Conservation (phyloP, 2,113 vertebrate species). For the Corvus moneduloides region DNA sequence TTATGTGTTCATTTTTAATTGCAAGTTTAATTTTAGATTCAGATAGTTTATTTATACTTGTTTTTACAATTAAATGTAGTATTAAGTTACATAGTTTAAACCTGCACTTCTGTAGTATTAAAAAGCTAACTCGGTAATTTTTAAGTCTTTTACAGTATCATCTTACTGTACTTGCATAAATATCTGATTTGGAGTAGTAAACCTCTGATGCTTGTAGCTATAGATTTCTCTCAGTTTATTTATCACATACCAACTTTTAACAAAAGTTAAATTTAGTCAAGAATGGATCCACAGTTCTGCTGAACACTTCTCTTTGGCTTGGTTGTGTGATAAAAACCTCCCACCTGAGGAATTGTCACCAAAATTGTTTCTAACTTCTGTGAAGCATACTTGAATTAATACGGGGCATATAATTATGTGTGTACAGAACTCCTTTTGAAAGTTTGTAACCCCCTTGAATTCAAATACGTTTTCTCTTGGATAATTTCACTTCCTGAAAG, state of each 20-base stretch:
- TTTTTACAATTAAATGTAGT: neutral
- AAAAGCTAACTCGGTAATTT: neutral
- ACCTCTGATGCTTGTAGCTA: neutral
- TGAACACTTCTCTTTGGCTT: neutral
- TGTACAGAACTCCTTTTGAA: neutral
- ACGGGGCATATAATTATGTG: neutral
- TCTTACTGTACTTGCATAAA: neutral
- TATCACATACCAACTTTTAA: neutral
- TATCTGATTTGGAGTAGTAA: neutral
- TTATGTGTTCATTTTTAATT: neutral
- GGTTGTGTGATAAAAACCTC: neutral
- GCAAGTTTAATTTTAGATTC: neutral
- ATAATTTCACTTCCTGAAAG: neutral
- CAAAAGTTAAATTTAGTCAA: neutral
- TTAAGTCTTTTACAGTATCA: neutral
- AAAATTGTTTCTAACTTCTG: neutral
- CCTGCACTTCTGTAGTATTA: neutral
- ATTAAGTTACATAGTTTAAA: neutral
- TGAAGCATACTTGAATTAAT: neutral
- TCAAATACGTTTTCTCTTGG: neutral
- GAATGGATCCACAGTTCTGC: neutral
- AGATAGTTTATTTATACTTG: neutral
- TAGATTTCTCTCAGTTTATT: neutral
- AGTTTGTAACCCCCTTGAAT: neutral
- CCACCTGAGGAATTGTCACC: neutral